Base-by-base conservation (phyloP, 2,888 invertebrate species). In the Drosophila anomalata region DNA sequence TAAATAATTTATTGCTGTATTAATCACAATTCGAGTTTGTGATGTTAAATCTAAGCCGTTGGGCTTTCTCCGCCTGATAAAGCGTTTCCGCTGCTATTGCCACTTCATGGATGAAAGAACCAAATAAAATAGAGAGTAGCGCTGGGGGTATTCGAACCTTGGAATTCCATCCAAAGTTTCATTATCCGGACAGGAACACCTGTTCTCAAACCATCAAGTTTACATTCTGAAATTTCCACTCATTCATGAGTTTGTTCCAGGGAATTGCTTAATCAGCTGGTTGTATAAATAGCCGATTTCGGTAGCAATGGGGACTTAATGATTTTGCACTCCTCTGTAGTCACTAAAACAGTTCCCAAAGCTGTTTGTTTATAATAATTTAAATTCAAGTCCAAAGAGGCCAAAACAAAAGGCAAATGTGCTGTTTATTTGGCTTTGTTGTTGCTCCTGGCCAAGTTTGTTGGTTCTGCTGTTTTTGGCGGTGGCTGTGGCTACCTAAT, bases 1-100 rank as follows among this genome's bases (percentile, higher is more conserved):
- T 85, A 59, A 82, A 66, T 75, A 82, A 85, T 82, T 82, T 82
- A 85, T 82, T 85, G 68, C 73, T 68, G 86, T 79, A 79, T 82
- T 85, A 85, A 82, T 85, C 85, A 76, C 83, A 70, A 42, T 41
- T 39, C 52, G 50, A 53, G 56, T 36, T 24, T 36, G 42, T 9
- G 17, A 41, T 41, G n/a, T n/a, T 36, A 26, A n/a, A 9, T 26
- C 24, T 44, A 14, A 20, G 8, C 46, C 48, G 14, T 22, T 12
- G 26, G 46, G 48, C 33, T 33, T 7, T 50, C 17, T 9, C 39
- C 29, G 46, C 20, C 44, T 51, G 71, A 70, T 70, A 68, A 69
- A 31, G n/a, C 24, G 50, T 41, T 56, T 66, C 66, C 66, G 47
- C 14, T 36, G 31, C 33, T n/a, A 24, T 29, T 20, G 6, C 22